Percentiles rank a stretch among this genome's conserved stretches.
phyloP scores from a whole-genome alignment of 2,797 vertebrate genomes.

The Varecia variegata region DNA sequence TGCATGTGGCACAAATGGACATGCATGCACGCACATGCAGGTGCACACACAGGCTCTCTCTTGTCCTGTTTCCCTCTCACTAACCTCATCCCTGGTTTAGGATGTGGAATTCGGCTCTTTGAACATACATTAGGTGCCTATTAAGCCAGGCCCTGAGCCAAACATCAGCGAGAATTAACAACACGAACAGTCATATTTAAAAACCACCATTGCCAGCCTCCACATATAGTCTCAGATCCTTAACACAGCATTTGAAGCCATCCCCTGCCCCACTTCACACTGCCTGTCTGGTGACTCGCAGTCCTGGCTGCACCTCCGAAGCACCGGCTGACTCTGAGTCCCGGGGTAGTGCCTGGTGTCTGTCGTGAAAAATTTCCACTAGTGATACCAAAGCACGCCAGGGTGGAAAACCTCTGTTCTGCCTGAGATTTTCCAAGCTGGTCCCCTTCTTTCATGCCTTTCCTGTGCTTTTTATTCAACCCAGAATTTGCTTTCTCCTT shows the following conservation, averaged over 20 bases:
- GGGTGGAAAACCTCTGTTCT: not conserved
- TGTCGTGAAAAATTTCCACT: not conserved
- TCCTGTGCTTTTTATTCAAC: not conserved
- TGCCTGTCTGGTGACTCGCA: not conserved
- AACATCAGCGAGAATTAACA: not conserved
- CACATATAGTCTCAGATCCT: not conserved
- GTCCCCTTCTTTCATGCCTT: not conserved
- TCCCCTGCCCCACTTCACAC: rapidly evolving
- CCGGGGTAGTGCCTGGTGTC: not conserved
- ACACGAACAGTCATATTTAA: not conserved
- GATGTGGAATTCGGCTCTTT: not conserved
- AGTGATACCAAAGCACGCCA: not conserved
- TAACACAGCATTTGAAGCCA: not conserved
- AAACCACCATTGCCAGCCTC: not conserved
- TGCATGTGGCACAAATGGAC: too few relatives aligned
- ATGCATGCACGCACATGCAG: not conserved
- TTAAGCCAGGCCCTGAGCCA: not conserved
- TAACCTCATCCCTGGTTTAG: not conserved
- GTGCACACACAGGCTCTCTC: not conserved
- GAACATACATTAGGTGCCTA: not conserved
- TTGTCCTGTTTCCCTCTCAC: not conserved
- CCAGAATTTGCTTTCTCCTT: not conserved
- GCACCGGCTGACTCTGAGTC: not conserved
- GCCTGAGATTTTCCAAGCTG: not conserved
- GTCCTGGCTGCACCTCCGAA: not conserved